These are phyloP conservation scores for Hypomecis atomaria DNA, from an alignment of 2,888 invertebrate genomes.

Conservation along the genomic window DNA sequence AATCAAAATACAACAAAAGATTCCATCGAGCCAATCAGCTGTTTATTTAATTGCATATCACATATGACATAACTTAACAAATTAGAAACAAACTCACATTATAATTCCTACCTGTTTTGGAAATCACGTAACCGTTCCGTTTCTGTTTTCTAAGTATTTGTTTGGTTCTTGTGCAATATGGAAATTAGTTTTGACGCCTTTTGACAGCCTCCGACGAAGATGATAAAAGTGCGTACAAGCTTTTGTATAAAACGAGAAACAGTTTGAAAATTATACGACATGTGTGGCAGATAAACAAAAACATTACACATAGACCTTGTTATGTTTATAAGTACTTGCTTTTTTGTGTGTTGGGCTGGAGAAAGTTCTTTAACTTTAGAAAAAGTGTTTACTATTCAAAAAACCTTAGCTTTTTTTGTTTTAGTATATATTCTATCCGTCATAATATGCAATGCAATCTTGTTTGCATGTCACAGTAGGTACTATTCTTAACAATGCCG, in stretches of 20 bases:
- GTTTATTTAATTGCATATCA: too few species aligned
- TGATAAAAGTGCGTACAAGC: background rate
- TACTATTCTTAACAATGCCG: too few species aligned
- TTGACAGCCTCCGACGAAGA: slow-evolving; percentile 1
- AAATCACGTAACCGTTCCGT: slow-evolving; percentile 16
- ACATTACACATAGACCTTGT: background rate
- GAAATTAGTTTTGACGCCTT: slow-evolving; percentile 8
- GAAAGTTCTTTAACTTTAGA: too few species aligned
- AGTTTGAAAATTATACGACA: background rate
- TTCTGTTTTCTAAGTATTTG: slow-evolving; percentile 6
- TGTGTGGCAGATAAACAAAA: slow-evolving; percentile 5
- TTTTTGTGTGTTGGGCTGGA: too few species aligned
- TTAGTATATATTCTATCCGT: too few species aligned
- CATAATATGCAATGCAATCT: too few species aligned
- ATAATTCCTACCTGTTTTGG: slow-evolving; percentile 18
- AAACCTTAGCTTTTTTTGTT: too few species aligned
- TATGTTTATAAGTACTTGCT: background rate
- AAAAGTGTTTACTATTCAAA: too few species aligned
- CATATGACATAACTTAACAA: background rate
- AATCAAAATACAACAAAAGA: too few species aligned
- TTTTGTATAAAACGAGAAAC: background rate
- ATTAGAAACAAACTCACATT: background rate
- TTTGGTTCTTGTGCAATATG: slow-evolving; percentile 13
- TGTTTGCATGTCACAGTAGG: too few species aligned
- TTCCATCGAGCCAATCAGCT: too few species aligned